phyloP scores from a whole-genome alignment of 1,140 invertebrate genomes.

The Odontomachus brunneus region DNA sequence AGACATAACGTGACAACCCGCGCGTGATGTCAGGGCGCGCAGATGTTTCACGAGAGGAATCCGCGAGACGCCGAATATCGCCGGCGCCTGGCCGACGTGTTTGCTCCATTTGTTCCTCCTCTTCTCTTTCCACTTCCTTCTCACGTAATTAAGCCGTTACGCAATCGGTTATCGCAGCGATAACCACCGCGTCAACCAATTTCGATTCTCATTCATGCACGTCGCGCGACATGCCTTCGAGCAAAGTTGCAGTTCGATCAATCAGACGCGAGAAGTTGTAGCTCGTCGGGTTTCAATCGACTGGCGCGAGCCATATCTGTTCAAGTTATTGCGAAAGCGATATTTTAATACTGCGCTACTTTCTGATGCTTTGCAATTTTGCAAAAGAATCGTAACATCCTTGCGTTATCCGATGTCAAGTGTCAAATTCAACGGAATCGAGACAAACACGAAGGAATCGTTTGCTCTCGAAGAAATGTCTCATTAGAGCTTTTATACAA shows the following conservation, averaged over 20 bases:
- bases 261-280: background rate
- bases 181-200: background rate
- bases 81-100: background rate
- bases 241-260: background rate
- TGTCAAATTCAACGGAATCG: background rate
- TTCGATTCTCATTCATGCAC: background rate
- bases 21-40: conserved; percentile 1
- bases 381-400: no score
- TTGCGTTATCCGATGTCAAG: background rate
- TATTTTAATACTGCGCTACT: no score
- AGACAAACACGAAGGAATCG: no score
- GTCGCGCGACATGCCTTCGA: background rate
- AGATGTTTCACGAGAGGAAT: conserved; percentile 11
- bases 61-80: background rate
- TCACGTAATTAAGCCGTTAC: background rate
- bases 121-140: no score
- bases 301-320: no score
- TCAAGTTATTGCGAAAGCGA: no score
- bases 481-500: no score
- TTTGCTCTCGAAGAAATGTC: no score
- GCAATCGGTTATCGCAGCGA: background rate
- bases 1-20: conserved; percentile 10
- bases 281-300: background rate
- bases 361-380: background rate
- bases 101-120: background rate